phyloP scores from a whole-genome alignment of 1,140 invertebrate genomes.

The Zaprionus kolodkinae region DNA sequence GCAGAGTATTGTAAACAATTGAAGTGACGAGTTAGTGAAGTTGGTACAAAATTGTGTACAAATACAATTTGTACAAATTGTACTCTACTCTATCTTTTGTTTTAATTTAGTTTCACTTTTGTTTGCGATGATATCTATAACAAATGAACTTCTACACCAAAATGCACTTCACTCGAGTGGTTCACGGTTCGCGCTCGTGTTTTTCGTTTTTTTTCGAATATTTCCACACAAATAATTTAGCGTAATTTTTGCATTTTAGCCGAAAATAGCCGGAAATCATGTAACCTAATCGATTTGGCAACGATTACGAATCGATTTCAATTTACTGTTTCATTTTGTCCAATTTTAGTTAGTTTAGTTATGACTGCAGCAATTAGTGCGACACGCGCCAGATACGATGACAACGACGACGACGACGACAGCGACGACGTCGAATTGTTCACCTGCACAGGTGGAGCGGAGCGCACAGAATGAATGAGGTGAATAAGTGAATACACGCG shows the following conservation, averaged over 20 bases:
- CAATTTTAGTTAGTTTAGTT: conserved; percentile 24
- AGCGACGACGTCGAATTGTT: conserved; percentile 36
- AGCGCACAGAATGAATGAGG: conserved; percentile 73
- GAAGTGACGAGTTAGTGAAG: conserved; percentile 13
- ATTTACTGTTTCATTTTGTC: conserved; percentile 20
- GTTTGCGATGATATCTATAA: neutral
- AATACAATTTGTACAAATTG: conserved; percentile 6
- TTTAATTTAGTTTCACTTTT: neutral
- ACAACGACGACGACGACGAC: neutral
- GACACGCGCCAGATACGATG: conserved; percentile 45
- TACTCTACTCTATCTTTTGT: neutral
- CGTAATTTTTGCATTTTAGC: neutral
- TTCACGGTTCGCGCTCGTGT: neutral
- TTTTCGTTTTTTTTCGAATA: neutral
- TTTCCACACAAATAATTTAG: conserved; percentile 1
- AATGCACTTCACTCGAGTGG: neutral
- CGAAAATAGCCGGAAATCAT: neutral
- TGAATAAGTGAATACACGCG: conserved; percentile 57
- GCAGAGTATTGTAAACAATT: conserved; percentile 54
- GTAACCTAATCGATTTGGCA: conserved; percentile 26
- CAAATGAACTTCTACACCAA: neutral
- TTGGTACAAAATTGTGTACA: conserved; percentile 13
- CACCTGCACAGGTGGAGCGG: conserved; percentile 77
- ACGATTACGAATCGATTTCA: conserved; percentile 12
- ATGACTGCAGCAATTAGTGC: conserved; percentile 58